Percentiles rank a stretch among this genome's conserved stretches.
Conservation (phyloP, 2,888 invertebrate genomes). For the Stenodema calcarata region DNA sequence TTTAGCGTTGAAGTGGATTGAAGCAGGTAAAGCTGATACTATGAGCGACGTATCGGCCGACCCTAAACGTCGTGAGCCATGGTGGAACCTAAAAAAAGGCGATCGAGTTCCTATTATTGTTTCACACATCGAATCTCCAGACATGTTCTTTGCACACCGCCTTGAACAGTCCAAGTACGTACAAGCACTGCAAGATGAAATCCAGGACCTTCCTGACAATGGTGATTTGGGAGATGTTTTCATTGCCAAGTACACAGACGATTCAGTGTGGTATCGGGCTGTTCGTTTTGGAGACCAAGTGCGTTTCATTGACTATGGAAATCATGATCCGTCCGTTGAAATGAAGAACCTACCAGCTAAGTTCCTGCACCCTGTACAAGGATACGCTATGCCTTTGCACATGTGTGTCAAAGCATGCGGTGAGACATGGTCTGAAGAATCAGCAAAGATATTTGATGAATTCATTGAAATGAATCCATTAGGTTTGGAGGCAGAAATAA, state of each 20-base stretch:
- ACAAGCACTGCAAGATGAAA: conserved; percentile 68
- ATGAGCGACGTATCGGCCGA: not conserved
- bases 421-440: conserved; percentile 71
- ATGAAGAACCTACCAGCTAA: conserved; percentile 60
- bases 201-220: conserved; percentile 65
- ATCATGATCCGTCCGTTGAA: conserved; percentile 61
- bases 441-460: conserved; percentile 71
- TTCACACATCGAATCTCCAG: conserved; percentile 75
- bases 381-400: conserved; percentile 52
- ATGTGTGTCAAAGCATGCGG: conserved; percentile 67
- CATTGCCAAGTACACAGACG: conserved; percentile 52
- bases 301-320: conserved; percentile 59
- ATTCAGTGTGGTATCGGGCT: conserved; percentile 57
- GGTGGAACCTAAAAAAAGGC: conserved; percentile 34
- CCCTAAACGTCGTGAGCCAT: conserved; percentile 12
- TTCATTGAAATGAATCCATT: conserved; percentile 73
- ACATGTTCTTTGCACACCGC: conserved; percentile 77
- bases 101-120: conserved; percentile 65
- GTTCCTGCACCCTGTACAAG: conserved; percentile 42
- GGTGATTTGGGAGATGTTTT: conserved; percentile 20
- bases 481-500: conserved; percentile 57
- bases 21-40: not conserved
- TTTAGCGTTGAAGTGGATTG: conserved; percentile 14
- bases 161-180: conserved; percentile 67
- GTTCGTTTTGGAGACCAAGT: conserved; percentile 57